Conservation (phyloP, 2,113 vertebrate species). For the Cariama cristata region DNA sequence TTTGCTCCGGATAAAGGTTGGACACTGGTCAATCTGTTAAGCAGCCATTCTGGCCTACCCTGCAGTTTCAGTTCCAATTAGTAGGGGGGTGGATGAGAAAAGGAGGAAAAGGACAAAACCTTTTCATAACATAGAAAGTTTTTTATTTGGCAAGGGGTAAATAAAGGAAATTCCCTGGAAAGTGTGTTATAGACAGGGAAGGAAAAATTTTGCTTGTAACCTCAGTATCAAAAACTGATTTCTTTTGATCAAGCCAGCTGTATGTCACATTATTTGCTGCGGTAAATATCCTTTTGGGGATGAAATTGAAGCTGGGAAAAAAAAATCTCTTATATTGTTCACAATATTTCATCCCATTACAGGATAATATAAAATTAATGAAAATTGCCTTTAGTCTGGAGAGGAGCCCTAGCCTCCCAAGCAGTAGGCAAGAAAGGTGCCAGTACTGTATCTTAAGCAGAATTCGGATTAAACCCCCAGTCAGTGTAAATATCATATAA, state of each 20-base stretch:
- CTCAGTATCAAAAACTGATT: conserved; percentile 4
- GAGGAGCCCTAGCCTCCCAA: not conserved
- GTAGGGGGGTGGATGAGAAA: not conserved
- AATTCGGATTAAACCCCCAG: not conserved
- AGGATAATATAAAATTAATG: not conserved
- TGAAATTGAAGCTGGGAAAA: not conserved
- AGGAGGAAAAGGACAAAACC: not conserved
- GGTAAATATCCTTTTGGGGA: not conserved
- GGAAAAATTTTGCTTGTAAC: conserved; percentile 13
- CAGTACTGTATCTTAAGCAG: not conserved
- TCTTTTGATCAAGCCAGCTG: conserved; percentile 9
- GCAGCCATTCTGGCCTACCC: not conserved
- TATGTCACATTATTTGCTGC: not conserved
- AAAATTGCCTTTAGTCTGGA: not conserved
- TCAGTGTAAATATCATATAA: not conserved
- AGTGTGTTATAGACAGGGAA: not conserved
- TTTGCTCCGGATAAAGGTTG: conserved; percentile 16
- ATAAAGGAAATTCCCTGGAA: not conserved
- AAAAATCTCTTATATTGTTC: not conserved
- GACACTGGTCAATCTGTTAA: not conserved
- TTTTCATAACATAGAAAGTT: not conserved
- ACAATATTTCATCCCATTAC: not conserved
- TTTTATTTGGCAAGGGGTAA: not conserved
- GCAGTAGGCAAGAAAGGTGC: not conserved
- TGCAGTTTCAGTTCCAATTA: not conserved